A percentile compares a stretch with the other conserved stretches of the same genome.
Evolutionary conservation across 1,140 invertebrate genomes (phyloP).

Genomic region (Sipha flava): DNA sequence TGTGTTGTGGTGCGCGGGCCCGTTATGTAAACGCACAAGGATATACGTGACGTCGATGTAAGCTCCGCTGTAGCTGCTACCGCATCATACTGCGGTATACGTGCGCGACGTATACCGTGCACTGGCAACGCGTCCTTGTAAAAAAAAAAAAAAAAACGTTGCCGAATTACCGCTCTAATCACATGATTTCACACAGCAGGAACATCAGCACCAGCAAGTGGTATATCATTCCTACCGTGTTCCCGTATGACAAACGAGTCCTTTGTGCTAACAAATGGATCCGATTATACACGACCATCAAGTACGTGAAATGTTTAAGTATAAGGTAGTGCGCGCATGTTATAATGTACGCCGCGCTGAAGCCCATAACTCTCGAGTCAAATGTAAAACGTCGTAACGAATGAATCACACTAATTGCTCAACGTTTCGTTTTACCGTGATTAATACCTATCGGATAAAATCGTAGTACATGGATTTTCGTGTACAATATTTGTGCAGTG

Average conservation of each 20-base stretch:
- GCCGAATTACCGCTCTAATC: constrained; percentile 20
- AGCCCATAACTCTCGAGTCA: no score
- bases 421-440: no score
- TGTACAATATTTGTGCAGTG: no score
- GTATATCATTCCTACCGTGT: not conserved
- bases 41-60: not conserved
- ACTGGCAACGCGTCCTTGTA: not conserved
- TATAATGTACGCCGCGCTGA: no score
- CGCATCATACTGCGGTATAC: not conserved
- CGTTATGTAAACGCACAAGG: no score
- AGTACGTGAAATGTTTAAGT: not conserved
- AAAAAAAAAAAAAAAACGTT: not conserved
- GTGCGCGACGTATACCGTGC: not conserved
- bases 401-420: no score
- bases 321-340: no score
- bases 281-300: not conserved
- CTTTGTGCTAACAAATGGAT: not conserved
- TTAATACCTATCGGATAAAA: no score
- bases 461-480: no score
- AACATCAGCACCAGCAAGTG: not conserved
- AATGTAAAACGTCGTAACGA: no score
- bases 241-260: not conserved
- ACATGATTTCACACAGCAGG: constrained; percentile 14
- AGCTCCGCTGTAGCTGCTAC: not conserved
- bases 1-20: no score